Conservation (phyloP, 2,113 vertebrate genomes). For the Daphoenositta chrysoptera region DNA sequence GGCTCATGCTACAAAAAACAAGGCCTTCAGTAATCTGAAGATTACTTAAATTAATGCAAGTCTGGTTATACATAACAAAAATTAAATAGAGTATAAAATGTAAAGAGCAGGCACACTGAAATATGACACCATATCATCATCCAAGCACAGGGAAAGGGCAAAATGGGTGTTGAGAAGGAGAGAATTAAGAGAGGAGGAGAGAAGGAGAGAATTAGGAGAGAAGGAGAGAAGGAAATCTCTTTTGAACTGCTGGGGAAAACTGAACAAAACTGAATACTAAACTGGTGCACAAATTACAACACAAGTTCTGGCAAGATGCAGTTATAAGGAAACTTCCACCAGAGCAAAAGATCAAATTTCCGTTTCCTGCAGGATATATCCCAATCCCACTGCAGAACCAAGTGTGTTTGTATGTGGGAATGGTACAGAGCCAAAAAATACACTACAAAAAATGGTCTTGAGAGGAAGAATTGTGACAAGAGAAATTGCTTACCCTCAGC, state of each 20-base stretch:
- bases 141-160: neutral
- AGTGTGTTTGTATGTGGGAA: neutral
- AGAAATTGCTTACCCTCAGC: constrained; percentile 8
- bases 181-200: neutral
- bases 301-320: neutral
- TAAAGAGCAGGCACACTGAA: neutral
- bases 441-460: neutral
- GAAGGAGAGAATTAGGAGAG: neutral
- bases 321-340: constrained; percentile 33
- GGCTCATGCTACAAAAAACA: neutral
- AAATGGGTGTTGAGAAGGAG: neutral
- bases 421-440: neutral
- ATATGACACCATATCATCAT: neutral
- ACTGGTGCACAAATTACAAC: neutral
- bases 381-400: neutral
- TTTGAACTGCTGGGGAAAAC: neutral
- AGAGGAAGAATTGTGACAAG: constrained; percentile 1
- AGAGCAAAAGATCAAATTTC: neutral
- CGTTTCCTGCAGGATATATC: constrained; percentile 33
- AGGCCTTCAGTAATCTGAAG: neutral
- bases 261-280: neutral
- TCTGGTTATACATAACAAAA: neutral
- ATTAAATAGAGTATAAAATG: neutral
- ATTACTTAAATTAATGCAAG: neutral
- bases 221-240: neutral